Evolutionary conservation across 1,140 invertebrate species (phyloP).

Genomic region (Lordiphosa clarofinis): DNA sequence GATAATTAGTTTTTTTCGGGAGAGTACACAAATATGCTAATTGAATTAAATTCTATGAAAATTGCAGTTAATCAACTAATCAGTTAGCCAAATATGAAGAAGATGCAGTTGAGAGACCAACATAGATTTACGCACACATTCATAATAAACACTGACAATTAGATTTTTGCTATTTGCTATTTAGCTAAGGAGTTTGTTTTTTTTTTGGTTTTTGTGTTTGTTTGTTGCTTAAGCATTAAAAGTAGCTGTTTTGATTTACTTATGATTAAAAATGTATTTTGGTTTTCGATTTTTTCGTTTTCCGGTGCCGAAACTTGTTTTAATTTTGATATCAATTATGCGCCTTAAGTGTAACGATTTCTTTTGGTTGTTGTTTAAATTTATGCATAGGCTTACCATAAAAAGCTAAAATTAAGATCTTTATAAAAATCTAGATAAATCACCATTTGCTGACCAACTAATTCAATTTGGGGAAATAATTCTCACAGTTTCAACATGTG

Average conservation of each 20-base stretch:
- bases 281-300: slow-evolving; percentile 31
- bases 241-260: slow-evolving; percentile 38
- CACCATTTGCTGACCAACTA: slow-evolving; percentile 58
- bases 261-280: slow-evolving; percentile 55
- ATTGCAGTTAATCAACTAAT: slow-evolving; percentile 49
- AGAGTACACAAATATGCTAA: slow-evolving; percentile 60
- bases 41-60: slow-evolving; percentile 70
- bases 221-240: slow-evolving; percentile 29
- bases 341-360: slow-evolving; percentile 44
- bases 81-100: slow-evolving; percentile 16
- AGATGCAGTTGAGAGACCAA: no score
- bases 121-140: slow-evolving; percentile 30
- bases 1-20: slow-evolving; percentile 38
- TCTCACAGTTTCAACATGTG: no score
- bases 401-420: slow-evolving; percentile 49
- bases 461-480: slow-evolving; percentile 30
- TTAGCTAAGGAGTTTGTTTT: slow-evolving; percentile 47
- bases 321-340: slow-evolving; percentile 49
- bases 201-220: slow-evolving; percentile 32
- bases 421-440: slow-evolving; percentile 64
- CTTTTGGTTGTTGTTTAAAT: slow-evolving; percentile 27
- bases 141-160: slow-evolving; percentile 67
- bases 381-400: slow-evolving; percentile 46
- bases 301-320: slow-evolving; percentile 63
- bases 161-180: slow-evolving; percentile 68